These are phyloP conservation scores for Lepidochrysops patricia DNA, from an alignment of 2,888 invertebrate genomes.

Conservation along the genomic window DNA sequence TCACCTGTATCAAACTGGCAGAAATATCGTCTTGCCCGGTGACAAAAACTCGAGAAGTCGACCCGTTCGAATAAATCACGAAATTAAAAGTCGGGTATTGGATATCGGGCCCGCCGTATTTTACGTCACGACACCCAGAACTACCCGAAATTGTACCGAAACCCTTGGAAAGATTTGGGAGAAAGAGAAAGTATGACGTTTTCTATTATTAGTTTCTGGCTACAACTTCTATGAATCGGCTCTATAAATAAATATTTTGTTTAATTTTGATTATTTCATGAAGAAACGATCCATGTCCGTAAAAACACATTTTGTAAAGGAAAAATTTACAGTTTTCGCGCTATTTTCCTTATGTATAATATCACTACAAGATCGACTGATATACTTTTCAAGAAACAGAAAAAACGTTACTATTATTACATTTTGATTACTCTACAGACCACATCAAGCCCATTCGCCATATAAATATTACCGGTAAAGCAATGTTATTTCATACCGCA, in stretches of 20 bases:
- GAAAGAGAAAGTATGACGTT: not conserved
- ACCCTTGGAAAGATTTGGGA: slow-evolving; percentile 35
- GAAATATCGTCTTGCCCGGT: slow-evolving; percentile 25
- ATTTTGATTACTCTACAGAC: too few relatives aligned
- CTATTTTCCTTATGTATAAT: too few relatives aligned
- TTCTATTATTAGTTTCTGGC: not conserved
- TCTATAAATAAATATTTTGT: too few relatives aligned
- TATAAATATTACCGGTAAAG: not conserved
- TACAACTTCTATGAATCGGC: not conserved
- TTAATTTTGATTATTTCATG: too few relatives aligned
- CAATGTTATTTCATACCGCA: not conserved
- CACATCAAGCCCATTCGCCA: not conserved
- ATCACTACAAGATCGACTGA: too few relatives aligned
- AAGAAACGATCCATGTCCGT: too few relatives aligned
- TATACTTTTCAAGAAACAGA: too few relatives aligned
- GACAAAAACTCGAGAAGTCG: slow-evolving; percentile 17
- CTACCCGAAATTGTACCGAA: slow-evolving; percentile 31
- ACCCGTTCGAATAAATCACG: slow-evolving; percentile 38
- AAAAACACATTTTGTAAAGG: too few relatives aligned
- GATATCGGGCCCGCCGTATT: slow-evolving; percentile 42
- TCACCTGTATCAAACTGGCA: slow-evolving; percentile 3
- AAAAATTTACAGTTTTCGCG: too few relatives aligned
- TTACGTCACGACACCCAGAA: slow-evolving; percentile 38
- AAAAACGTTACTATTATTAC: too few relatives aligned
- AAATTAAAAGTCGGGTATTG: slow-evolving; percentile 48